These are phyloP conservation scores for Ennomos fuscantarius DNA, from an alignment of 2,888 invertebrate species.

Conservation along the genomic window DNA sequence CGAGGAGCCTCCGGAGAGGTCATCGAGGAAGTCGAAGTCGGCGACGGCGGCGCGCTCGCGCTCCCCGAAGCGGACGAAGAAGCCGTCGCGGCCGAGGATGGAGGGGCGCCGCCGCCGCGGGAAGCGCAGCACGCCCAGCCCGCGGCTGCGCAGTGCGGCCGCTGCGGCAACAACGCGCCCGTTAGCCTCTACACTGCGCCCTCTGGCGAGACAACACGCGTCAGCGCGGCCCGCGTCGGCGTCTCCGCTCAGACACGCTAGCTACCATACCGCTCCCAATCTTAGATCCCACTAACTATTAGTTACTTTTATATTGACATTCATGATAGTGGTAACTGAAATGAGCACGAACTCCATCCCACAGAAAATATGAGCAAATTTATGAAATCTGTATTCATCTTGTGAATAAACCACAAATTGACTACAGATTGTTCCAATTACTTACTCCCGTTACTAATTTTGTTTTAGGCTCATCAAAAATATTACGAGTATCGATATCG, in stretches of 20 bases:
- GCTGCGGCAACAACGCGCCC: slow-evolving; percentile 78
- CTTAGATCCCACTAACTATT: neutral
- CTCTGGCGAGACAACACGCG: slow-evolving; percentile 68
- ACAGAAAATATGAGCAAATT: too few relatives aligned
- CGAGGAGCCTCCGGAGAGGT: slow-evolving; percentile 79
- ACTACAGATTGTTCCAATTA: too few relatives aligned
- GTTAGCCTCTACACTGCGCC: slow-evolving; percentile 64
- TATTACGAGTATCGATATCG: neutral
- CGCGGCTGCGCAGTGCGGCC: slow-evolving; percentile 85
- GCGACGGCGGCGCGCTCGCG: slow-evolving; percentile 91
- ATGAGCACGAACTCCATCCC: too few relatives aligned
- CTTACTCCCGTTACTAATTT: too few relatives aligned
- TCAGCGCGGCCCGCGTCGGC: slow-evolving; percentile 49
- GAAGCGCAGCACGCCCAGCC: slow-evolving; percentile 83
- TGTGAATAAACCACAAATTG: too few relatives aligned
- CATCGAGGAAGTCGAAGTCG: slow-evolving; percentile 92
- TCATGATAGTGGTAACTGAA: too few relatives aligned
- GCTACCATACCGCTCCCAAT: slow-evolving; percentile 36
- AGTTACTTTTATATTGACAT: neutral
- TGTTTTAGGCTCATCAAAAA: neutral
- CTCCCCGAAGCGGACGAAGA: slow-evolving; percentile 91
- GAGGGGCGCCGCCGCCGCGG: slow-evolving; percentile 86
- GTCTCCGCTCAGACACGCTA: slow-evolving; percentile 40
- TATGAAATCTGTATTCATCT: too few relatives aligned
- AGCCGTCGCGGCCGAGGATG: slow-evolving; percentile 91